These are phyloP conservation scores for Pelusios castaneus DNA, from an alignment of 2,113 vertebrate species.

Conservation along the genomic window DNA sequence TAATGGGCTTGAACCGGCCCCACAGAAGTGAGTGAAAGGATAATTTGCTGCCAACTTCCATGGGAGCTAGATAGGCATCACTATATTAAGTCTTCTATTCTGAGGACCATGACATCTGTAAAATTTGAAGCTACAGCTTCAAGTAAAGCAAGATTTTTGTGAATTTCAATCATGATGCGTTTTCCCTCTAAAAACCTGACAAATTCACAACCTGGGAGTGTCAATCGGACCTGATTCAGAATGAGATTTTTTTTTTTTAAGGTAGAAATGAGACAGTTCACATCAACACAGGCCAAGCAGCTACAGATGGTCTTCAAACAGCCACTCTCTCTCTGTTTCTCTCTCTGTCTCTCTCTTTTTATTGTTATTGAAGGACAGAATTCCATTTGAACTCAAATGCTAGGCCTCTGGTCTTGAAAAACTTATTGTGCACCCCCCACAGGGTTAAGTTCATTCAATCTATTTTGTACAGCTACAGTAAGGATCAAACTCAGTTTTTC, in stretches of 20 bases:
- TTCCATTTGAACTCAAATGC: slow-evolving; percentile 58
- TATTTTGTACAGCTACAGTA: slow-evolving; percentile 43
- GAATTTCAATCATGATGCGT: neutral
- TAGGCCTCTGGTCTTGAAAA: slow-evolving; percentile 66
- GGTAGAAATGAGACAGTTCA: slow-evolving; percentile 53
- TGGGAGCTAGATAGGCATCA: neutral
- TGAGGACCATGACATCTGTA: neutral
- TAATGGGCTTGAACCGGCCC: neutral
- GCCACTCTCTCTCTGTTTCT: neutral
- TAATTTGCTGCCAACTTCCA: neutral
- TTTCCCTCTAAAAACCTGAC: neutral
- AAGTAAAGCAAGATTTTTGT: slow-evolving; percentile 43
- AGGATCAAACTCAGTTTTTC: slow-evolving; percentile 58
- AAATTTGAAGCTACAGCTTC: neutral
- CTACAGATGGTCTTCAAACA: slow-evolving; percentile 49
- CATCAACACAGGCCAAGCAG: slow-evolving; percentile 26
- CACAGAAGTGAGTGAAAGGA: neutral
- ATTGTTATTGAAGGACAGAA: slow-evolving; percentile 54
- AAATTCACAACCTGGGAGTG: slow-evolving; percentile 16
- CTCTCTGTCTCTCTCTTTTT: neutral
- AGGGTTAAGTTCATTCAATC: slow-evolving; percentile 54
- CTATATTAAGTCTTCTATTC: slow-evolving; percentile 1
- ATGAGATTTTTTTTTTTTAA: slow-evolving; percentile 39
- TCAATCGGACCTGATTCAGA: neutral
- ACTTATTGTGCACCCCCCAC: slow-evolving; percentile 58